These are phyloP conservation scores for Tanypteryx hageni DNA, from an alignment of 2,888 invertebrate genomes.

Conservation along the genomic window DNA sequence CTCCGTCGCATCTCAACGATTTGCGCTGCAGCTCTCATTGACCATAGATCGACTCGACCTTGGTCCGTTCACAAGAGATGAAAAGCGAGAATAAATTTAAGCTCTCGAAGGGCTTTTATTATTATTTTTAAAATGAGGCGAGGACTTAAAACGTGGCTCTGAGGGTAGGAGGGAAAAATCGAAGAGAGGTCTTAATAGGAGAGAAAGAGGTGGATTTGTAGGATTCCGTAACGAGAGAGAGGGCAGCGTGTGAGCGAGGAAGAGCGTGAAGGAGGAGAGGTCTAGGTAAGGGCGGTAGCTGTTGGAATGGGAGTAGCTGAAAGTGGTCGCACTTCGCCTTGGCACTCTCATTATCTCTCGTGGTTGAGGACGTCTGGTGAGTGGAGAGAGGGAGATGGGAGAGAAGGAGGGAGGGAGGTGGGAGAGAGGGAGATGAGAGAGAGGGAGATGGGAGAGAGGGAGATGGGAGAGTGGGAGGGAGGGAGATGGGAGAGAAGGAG, in stretches of 20 bases:
- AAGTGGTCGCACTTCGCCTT: slow-evolving; percentile 23
- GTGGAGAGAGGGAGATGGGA: background rate
- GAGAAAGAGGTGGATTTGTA: background rate
- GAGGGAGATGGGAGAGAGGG: background rate
- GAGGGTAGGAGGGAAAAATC: background rate
- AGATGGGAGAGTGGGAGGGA: background rate
- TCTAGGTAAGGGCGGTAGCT: slow-evolving; percentile 6
- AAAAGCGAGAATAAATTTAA: background rate
- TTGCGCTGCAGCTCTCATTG: background rate
- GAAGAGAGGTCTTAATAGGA: slow-evolving; percentile 31
- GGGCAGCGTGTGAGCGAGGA: no score
- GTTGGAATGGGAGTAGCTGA: background rate
- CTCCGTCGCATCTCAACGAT: background rate
- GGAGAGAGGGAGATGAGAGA: background rate
- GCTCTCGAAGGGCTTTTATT: background rate
- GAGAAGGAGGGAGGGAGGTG: background rate
- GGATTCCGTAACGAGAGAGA: background rate
- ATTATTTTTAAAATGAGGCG: background rate
- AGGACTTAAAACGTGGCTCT: background rate
- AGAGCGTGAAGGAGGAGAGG: background rate
- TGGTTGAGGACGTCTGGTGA: background rate
- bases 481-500: background rate
- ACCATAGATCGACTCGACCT: background rate
- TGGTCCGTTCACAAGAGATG: background rate
- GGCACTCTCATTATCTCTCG: slow-evolving; percentile 35